phyloP scores from a whole-genome alignment of 1,140 invertebrate genomes.

The Seison nebaliae region DNA sequence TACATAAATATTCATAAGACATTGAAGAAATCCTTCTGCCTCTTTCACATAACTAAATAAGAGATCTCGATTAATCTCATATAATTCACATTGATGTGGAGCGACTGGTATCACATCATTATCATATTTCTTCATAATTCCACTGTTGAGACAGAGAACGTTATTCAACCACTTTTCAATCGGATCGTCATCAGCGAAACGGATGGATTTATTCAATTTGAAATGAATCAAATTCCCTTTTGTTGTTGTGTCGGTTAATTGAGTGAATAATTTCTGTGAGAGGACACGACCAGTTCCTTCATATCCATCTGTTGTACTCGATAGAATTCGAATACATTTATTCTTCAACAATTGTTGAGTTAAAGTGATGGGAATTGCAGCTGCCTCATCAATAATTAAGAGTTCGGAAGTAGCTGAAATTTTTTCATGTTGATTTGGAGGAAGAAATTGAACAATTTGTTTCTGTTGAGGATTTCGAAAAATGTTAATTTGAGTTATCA shows the following conservation, averaged over 20 bases:
- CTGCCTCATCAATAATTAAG: constrained; percentile 88
- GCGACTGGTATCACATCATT: constrained; percentile 22
- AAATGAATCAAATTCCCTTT: constrained; percentile 13
- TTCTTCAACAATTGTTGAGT: constrained; percentile 46
- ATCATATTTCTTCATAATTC: constrained; percentile 17
- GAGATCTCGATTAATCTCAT: constrained; percentile 50
- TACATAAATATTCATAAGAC: constrained; percentile 68
- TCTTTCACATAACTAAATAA: constrained; percentile 86
- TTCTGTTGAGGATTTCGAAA: constrained; percentile 44
- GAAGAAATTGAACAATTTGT: constrained; percentile 93
- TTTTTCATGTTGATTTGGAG: constrained; percentile 52
- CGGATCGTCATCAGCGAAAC: constrained; percentile 58
- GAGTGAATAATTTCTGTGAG: constrained; percentile 71
- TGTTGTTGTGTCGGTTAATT: constrained; percentile 42
- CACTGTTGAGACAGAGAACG: constrained; percentile 58
- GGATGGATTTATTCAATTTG: constrained; percentile 62
- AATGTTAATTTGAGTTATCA: constrained; percentile 68
- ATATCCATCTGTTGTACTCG: constrained; percentile 91
- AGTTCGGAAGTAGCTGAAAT: constrained; percentile 55
- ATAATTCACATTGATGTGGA: constrained; percentile 61
- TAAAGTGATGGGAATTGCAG: constrained; percentile 75
- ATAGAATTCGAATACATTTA: constrained; percentile 72
- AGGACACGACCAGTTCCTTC: constrained; percentile 88
- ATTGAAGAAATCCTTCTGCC: constrained; percentile 70
- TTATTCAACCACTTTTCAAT: constrained; percentile 72